These are phyloP conservation scores for Alitta virens DNA, from an alignment of 2,888 invertebrate genomes.

Conservation along the genomic window DNA sequence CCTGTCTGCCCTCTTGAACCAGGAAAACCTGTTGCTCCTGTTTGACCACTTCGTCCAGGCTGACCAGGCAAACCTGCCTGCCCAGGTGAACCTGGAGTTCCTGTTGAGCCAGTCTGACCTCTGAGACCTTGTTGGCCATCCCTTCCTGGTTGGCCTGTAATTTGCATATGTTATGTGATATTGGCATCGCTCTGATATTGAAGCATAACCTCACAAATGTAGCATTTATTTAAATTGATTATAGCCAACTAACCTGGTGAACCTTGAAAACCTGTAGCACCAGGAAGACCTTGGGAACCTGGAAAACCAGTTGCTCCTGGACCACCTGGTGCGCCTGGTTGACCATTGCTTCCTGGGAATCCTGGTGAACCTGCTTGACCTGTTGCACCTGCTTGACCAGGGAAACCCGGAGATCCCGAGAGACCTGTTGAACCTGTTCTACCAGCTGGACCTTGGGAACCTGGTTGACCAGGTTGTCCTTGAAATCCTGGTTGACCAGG, in stretches of 20 bases:
- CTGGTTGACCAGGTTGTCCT: slow-evolving; percentile 3
- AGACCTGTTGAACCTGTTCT: slow-evolving; percentile 3
- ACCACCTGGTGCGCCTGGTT: not conserved
- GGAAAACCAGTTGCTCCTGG: slow-evolving; percentile 3
- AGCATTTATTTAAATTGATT: slow-evolving; percentile 1
- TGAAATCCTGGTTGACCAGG: slow-evolving; percentile 5
- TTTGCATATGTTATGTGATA: no score
- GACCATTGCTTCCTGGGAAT: not conserved
- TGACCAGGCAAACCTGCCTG: not conserved
- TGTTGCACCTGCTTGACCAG: slow-evolving; percentile 14
- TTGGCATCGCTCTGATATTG: no score
- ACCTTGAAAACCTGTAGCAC: slow-evolving; percentile 13
- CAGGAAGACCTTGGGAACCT: not conserved
- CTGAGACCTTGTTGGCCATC: not conserved
- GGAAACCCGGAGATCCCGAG: not conserved
- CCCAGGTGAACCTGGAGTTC: not conserved
- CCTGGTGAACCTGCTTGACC: slow-evolving; percentile 12
- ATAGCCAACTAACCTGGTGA: slow-evolving; percentile 5
- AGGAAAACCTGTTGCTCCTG: slow-evolving; percentile 7
- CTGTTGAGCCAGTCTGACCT: not conserved
- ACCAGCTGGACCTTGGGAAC: slow-evolving; percentile 6
- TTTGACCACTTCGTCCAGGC: not conserved
- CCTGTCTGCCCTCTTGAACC: slow-evolving; percentile 2
- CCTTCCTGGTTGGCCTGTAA: not conserved
- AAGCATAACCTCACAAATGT: no score